Conservation (phyloP, 2,888 invertebrate genomes). For the Agapetus fuscipes region DNA sequence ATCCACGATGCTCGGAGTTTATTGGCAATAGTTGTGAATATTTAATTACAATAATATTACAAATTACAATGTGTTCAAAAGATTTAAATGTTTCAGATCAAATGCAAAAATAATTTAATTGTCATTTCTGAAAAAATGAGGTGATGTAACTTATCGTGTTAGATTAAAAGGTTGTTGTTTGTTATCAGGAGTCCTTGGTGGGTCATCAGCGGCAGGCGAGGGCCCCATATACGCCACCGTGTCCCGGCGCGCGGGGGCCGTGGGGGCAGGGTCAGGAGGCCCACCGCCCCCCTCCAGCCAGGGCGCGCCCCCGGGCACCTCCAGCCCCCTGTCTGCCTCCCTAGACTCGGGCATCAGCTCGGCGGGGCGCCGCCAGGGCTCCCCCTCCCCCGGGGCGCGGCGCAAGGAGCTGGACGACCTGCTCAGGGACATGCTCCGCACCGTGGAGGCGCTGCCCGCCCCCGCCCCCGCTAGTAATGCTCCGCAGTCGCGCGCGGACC, state of each 20-base stretch:
- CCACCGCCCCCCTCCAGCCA: constrained; percentile 20
- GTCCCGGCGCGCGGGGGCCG: constrained; percentile 31
- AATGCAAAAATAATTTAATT: no score
- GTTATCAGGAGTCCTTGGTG: constrained; percentile 7
- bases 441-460: constrained; percentile 71
- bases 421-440: constrained; percentile 77
- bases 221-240: constrained; percentile 82
- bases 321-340: constrained; percentile 73
- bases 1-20: no score
- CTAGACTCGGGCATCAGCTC: constrained; percentile 88
- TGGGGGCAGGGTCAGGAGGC: constrained; percentile 11
- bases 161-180: no score
- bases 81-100: no score
- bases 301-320: constrained; percentile 33
- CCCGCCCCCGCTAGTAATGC: constrained; percentile 25
- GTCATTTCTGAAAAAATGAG: no score
- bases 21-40: no score
- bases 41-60: no score
- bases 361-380: constrained; percentile 48
- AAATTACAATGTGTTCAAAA: no score
- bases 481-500: constrained; percentile 21
- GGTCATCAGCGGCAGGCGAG: constrained; percentile 30
- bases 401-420: constrained; percentile 74
- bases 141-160: no score
- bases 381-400: constrained; percentile 42